Evolutionary conservation across 2,888 invertebrate species (phyloP).

Genomic region (Tipula helvola): DNA sequence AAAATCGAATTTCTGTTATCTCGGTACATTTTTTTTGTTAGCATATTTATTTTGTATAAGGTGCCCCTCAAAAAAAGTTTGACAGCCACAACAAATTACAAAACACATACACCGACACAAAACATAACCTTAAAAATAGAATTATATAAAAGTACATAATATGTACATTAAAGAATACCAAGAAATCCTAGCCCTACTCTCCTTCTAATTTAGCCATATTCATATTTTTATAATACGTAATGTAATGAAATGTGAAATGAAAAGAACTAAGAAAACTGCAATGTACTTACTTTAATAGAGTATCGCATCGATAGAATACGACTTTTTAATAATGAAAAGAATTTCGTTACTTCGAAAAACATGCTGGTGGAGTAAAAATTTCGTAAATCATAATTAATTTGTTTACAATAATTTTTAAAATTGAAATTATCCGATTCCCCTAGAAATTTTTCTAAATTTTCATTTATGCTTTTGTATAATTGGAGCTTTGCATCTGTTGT

Average conservation of each 20-base stretch:
- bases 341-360: background rate
- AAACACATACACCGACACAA: background rate
- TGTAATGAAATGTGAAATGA: background rate
- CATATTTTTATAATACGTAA: background rate
- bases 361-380: background rate
- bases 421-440: background rate
- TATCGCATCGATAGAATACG: background rate
- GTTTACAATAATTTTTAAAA: conserved; percentile 6
- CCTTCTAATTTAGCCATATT: background rate
- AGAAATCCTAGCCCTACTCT: too few species aligned
- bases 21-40: background rate
- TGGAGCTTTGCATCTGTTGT: background rate
- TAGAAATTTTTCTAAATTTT: background rate
- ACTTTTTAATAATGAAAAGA: background rate
- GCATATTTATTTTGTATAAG: background rate
- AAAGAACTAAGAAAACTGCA: too few species aligned
- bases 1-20: background rate
- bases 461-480: background rate
- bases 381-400: background rate
- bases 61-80: background rate
- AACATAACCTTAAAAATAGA: background rate
- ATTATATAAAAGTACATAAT: background rate
- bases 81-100: background rate
- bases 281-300: background rate
- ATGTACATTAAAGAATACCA: background rate